Base-by-base conservation (phyloP, 2,888 invertebrate species). In the Epistrophe grossulariae region DNA sequence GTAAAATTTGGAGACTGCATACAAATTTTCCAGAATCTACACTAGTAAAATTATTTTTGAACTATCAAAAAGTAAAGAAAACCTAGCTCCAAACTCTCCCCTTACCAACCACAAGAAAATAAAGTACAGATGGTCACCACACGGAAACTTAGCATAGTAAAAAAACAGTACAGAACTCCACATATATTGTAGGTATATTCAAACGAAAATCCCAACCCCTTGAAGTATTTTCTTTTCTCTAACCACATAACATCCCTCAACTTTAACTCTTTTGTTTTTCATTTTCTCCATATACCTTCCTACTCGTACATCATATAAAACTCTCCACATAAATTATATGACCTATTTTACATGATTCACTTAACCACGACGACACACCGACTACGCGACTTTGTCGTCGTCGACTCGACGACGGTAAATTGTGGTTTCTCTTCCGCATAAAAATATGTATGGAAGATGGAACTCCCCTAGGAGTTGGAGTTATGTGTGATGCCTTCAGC, bases 271-370 rank as follows among this genome's bases (percentile, higher is more conserved):
- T 68, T 68, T 50, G 48, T 50, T 68, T 24, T 19, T 0, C 10
- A 43, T 62, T 28, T 43, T 43, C 40, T 24, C 40, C 60, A 40
- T 40, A 60, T 19, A 60, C 5, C n/a, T 11, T n/a, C n/a, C 17
- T 6, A 15, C 6, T 24, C 24, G 24, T 24, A 24, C 24, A 24
- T 24, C 24, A 24, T 24, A 17, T 17, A 60, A 40, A 62, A 62
- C 40, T 62, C 62, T 62, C 62, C 62, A 62, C 62, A 62, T 62
- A 62, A 43, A 62, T 60, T 40, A 62, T 48, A n/a, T 81, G 80
- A 76, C 80, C 80, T 62, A 81, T 70, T 76, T 80, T 70, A 35
- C 19, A 60, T 80, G 80, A 80, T 80, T 74, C 80, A 74, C 74
- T 80, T 73, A 80, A 80, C 78, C 77, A 73, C 79, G 43, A 40